phyloP scores from a whole-genome alignment of 1,140 invertebrate species.

The Lanistes nyassanus region DNA sequence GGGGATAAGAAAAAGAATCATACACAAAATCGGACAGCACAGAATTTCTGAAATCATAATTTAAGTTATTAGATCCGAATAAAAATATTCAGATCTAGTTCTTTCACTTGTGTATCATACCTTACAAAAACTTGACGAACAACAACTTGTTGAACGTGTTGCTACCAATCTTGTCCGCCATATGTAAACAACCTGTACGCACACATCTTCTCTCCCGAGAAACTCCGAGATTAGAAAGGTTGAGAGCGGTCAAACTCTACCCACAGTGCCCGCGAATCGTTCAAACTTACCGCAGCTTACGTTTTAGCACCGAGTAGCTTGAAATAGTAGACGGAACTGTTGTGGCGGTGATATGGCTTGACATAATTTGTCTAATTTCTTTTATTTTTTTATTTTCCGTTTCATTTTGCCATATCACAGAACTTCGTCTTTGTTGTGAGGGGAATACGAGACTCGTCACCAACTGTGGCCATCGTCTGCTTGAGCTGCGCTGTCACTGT shows the following conservation, averaged over 20 bases:
- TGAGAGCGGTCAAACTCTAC: not conserved
- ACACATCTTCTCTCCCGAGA: not conserved
- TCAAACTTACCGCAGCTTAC: constrained; percentile 10
- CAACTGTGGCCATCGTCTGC: constrained; percentile 17
- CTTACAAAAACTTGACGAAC: not conserved
- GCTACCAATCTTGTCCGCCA: constrained; percentile 25
- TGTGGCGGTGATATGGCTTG: constrained; percentile 17
- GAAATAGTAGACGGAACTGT: no score
- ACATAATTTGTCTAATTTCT: constrained; percentile 7
- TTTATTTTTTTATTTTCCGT: not conserved
- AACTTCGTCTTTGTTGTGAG: not conserved
- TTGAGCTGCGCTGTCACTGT: not conserved
- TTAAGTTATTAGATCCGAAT: no score
- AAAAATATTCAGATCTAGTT: no score
- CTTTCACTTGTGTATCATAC: not conserved
- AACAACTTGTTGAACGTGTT: constrained; percentile 22
- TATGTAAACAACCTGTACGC: constrained; percentile 24
- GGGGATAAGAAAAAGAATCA: no score
- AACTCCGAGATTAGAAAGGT: constrained; percentile 12
- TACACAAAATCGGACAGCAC: no score
- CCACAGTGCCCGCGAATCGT: constrained; percentile 28
- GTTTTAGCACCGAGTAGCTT: constrained; percentile 6
- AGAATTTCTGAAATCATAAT: no score
- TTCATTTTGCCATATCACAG: not conserved
- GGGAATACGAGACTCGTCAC: not conserved